phyloP scores from a whole-genome alignment of 1,140 invertebrate species.

The Eciton burchellii region DNA sequence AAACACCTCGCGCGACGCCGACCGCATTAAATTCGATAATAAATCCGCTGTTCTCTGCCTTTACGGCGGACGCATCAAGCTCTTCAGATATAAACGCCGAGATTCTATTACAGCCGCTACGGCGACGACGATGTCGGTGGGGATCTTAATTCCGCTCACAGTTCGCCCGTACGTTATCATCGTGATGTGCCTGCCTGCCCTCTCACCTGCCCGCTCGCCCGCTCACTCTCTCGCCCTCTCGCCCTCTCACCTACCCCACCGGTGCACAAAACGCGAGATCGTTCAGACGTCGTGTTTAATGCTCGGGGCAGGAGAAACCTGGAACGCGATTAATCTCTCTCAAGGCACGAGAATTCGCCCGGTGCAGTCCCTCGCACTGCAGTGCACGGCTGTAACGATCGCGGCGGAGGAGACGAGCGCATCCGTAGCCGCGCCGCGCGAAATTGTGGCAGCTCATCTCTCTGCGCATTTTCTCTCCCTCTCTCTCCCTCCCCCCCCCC shows the following conservation, averaged over 20 bases:
- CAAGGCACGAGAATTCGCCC: conserved; percentile 58
- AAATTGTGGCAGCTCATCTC: conserved; percentile 42
- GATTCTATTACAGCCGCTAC: conserved; percentile 56
- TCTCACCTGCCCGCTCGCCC: conserved; percentile 7
- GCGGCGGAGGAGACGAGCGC: conserved; percentile 59
- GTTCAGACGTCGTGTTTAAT: conserved; percentile 72
- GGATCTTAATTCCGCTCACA: conserved; percentile 66
- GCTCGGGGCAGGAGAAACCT: conserved; percentile 47
- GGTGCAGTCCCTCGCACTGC: conserved; percentile 60
- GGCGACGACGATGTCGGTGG: not conserved
- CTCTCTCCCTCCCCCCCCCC: not conserved
- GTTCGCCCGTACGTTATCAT: conserved; percentile 70
- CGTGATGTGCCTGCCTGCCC: not conserved
- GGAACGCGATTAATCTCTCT: conserved; percentile 69
- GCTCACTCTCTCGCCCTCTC: no score
- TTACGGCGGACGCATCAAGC: conserved; percentile 35
- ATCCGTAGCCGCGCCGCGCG: conserved; percentile 45
- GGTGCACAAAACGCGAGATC: conserved; percentile 64
- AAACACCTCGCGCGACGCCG: not conserved
- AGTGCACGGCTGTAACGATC: conserved; percentile 69
- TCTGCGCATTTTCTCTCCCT: not conserved
- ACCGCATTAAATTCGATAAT: conserved; percentile 40
- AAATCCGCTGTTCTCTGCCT: conserved; percentile 20
- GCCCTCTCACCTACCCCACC: conserved; percentile 7
- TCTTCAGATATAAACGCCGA: conserved; percentile 51